phyloP scores from a whole-genome alignment of 2,888 invertebrate genomes.

The Tipula unca region DNA sequence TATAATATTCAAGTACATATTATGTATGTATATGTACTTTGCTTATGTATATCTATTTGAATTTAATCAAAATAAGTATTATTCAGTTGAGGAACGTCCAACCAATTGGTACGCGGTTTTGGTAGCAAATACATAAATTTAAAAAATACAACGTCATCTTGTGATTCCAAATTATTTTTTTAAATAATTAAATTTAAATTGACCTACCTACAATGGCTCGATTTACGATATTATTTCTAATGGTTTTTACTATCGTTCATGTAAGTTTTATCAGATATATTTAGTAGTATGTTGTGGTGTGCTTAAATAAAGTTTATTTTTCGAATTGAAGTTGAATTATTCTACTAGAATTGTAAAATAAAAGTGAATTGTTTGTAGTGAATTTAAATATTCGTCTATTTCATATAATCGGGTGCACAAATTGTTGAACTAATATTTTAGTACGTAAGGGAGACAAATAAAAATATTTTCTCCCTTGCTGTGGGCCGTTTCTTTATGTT shows the following conservation, averaged over 20 bases:
- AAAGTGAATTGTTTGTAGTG: too few relatives aligned
- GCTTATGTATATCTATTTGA: neutral
- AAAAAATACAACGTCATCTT: neutral
- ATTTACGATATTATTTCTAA: neutral
- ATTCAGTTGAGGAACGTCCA: neutral
- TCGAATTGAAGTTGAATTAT: too few relatives aligned
- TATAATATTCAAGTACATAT: neutral
- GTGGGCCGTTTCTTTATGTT: too few relatives aligned
- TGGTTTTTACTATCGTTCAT: neutral
- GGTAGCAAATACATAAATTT: neutral
- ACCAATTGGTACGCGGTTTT: neutral
- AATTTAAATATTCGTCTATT: too few relatives aligned
- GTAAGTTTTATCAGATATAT: too few relatives aligned
- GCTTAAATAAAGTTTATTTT: too few relatives aligned
- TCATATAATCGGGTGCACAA: too few relatives aligned
- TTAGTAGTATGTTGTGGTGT: too few relatives aligned
- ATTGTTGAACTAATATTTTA: too few relatives aligned
- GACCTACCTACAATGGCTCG: neutral
- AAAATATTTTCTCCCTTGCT: too few relatives aligned
- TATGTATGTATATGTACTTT: neutral
- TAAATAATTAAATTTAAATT: neutral
- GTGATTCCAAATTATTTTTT: neutral
- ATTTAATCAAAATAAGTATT: neutral
- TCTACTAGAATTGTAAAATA: too few relatives aligned
- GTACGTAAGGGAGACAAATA: too few relatives aligned